Conservation (phyloP, 2,797 vertebrate genomes). For the Scleropages formosus region DNA sequence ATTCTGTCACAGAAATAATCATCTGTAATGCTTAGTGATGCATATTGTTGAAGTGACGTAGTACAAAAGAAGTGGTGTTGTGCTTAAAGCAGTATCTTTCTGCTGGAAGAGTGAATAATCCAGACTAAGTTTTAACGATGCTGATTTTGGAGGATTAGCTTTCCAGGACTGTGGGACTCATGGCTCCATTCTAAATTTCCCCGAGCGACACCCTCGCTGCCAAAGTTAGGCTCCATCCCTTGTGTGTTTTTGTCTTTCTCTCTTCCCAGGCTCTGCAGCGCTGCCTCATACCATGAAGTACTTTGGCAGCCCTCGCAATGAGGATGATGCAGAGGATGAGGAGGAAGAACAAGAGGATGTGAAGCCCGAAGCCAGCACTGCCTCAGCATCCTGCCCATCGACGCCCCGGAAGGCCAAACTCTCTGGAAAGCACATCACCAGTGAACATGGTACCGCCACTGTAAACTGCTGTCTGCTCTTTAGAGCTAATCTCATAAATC, state of each 20-base stretch:
- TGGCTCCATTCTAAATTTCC: background rate
- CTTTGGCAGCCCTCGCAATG: slow-evolving; percentile 80
- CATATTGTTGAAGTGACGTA: background rate
- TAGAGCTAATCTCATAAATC: background rate
- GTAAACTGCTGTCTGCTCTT: slow-evolving; percentile 35
- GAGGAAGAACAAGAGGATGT: slow-evolving; percentile 67
- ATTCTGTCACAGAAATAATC: slow-evolving; percentile 5
- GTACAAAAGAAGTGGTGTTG: background rate
- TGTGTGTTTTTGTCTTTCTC: slow-evolving; percentile 7
- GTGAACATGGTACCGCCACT: slow-evolving; percentile 67
- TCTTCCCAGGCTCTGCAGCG: slow-evolving; percentile 78
- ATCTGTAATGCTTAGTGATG: slow-evolving; percentile 1
- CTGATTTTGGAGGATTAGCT: slow-evolving; percentile 19
- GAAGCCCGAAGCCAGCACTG: slow-evolving; percentile 66
- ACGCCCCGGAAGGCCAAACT: slow-evolving; percentile 78
- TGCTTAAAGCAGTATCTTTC: background rate
- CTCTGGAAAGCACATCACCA: slow-evolving; percentile 68
- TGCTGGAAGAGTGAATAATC: background rate
- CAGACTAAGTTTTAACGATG: slow-evolving; percentile 3
- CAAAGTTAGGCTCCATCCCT: background rate
- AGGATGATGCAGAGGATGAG: slow-evolving; percentile 52
- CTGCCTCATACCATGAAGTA: slow-evolving; percentile 89
- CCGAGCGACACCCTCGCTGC: background rate
- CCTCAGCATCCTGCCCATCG: slow-evolving; percentile 77
- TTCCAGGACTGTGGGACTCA: background rate